Evolutionary conservation across 2,797 vertebrate species (phyloP).

Genomic region (Thalassophryne amazonica): DNA sequence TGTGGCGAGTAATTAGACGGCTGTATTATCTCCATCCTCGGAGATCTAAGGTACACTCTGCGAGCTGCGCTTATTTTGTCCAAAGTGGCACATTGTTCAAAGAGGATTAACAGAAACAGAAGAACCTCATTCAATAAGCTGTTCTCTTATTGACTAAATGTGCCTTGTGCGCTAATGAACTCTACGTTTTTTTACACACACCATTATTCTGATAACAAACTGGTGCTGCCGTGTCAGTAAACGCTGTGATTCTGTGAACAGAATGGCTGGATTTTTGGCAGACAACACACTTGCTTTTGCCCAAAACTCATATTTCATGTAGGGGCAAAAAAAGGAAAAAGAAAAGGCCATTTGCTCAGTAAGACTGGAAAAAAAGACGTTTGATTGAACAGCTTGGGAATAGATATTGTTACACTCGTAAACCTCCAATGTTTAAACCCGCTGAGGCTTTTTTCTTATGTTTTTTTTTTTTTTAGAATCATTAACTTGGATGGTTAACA

Average conservation of each 20-base stretch:
- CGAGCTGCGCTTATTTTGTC: conserved; percentile 70
- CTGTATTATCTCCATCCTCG: conserved; percentile 59
- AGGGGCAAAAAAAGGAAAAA: not conserved
- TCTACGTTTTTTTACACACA: conserved; percentile 44
- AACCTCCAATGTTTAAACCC: too few relatives aligned
- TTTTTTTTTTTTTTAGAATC: conserved; percentile 83
- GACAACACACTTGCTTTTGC: not conserved
- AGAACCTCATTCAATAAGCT: conserved; percentile 53
- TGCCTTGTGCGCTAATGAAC: conserved; percentile 55
- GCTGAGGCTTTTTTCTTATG: conserved; percentile 85
- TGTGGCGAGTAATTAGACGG: too few relatives aligned
- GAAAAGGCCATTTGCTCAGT: conserved; percentile 14
- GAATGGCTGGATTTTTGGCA: conserved; percentile 10
- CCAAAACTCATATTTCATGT: conserved; percentile 6
- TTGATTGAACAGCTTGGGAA: not conserved
- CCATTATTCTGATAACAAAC: conserved; percentile 20
- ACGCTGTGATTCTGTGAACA: not conserved
- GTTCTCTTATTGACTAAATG: conserved; percentile 63
- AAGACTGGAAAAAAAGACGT: not conserved
- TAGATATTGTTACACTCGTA: conserved; percentile 25
- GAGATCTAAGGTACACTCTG: conserved; percentile 61
- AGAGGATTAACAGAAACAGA: conserved; percentile 59
- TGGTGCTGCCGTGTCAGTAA: conserved; percentile 15
- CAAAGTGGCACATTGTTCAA: conserved; percentile 73
- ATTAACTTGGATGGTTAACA: conserved; percentile 91